Base-by-base conservation (phyloP, 1,140 invertebrate species). In the Venturia canescens region DNA sequence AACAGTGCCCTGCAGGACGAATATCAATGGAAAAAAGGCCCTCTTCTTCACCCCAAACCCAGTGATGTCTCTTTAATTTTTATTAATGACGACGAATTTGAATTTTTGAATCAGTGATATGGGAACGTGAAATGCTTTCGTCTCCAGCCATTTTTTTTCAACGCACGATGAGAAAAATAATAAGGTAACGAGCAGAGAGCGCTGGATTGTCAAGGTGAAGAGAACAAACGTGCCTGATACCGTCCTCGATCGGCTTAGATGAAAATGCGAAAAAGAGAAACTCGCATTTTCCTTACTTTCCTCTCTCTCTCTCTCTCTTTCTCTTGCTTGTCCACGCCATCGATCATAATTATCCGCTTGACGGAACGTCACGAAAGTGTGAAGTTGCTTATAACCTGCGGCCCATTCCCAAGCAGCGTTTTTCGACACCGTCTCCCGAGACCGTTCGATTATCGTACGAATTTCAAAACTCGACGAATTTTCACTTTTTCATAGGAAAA, bases 11-110 rank as follows among this genome's bases (percentile, higher is more conserved):
- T 38, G 3, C 5, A 69, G 27, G 66, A 69, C 26, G 11, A 31
- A 34, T 18, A 69, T 6, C 11, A 66, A 66, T 29, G 44, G 53
- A 69, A 69, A 69, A 69, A 69, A 69, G 48, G 71, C 31, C 63
- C 60, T 38, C 53, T 53, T 85, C 84, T 53, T 85, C 85, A 87
- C 86, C 86, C 88, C 83, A 85, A 76, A 76, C 84, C 84, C 84
- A 82, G 86, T 89, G 90, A 91, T 91, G 91, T 92, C 91, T 91
- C 91, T 92, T 92, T 92, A 92, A 92, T 92, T 92, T 91, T 92
- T 92, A 92, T 92, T 92, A 92, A 92, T 92, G 91, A 92, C 89
- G 50, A 76, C 71, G 83, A 88, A 91, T 92, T 91, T 92, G 90
- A 92, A 92, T 92, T 91, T 92, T 86, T 91, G 91, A 90, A 92